phyloP scores from a whole-genome alignment of 2,888 invertebrate species.

The Proisotoma minuta region DNA sequence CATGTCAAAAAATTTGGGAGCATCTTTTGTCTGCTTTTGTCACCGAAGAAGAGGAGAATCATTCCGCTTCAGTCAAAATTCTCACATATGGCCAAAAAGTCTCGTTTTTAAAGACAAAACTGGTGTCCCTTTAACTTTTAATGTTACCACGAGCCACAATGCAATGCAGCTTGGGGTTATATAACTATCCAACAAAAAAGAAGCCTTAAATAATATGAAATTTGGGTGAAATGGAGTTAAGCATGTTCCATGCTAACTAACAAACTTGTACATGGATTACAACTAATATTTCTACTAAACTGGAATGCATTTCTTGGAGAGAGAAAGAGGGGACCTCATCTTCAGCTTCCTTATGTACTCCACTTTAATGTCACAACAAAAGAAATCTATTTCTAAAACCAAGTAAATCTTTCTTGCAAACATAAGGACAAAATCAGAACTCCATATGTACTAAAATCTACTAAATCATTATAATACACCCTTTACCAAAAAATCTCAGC shows the following conservation, averaged over 20 bases:
- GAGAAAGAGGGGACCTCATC: not conserved
- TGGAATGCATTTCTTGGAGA: too few species aligned
- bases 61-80: too few species aligned
- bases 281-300: too few species aligned
- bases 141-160: too few species aligned
- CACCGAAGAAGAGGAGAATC: too few species aligned
- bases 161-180: not conserved
- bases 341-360: not conserved
- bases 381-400: not conserved
- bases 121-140: too few species aligned
- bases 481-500: too few species aligned
- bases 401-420: not conserved
- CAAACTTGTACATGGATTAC: too few species aligned
- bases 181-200: not conserved
- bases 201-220: not conserved
- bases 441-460: conserved; percentile 9
- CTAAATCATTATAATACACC: conserved; percentile 6
- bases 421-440: not conserved
- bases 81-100: too few species aligned
- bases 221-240: not conserved
- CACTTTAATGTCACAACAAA: conserved; percentile 15
- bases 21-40: too few species aligned
- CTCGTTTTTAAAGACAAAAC: too few species aligned
- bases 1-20: not conserved
- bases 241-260: not conserved